A percentile compares a stretch with the other conserved stretches of the same genome.
Evolutionary conservation across 2,113 vertebrate genomes (phyloP).

Genomic region (Centrocercus urophasianus): DNA sequence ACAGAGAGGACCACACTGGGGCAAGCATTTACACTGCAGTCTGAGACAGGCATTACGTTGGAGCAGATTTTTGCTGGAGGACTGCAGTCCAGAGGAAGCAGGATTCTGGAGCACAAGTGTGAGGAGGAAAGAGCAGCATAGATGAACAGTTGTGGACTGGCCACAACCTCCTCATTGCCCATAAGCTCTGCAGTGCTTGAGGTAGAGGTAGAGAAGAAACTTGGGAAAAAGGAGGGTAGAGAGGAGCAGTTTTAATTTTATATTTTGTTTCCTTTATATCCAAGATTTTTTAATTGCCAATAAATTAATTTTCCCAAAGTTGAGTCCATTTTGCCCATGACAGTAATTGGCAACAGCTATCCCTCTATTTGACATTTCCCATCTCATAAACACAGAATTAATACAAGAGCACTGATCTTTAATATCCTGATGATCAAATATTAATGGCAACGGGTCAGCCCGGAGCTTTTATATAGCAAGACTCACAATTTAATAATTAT

Average conservation of each 20-base stretch:
- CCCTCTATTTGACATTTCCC: neutral
- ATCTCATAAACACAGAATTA: neutral
- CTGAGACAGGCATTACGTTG: neutral
- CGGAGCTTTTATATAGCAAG: neutral
- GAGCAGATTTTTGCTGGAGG: neutral
- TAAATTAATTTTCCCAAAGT: neutral
- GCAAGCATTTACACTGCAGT: neutral
- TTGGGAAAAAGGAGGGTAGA: neutral
- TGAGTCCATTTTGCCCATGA: neutral
- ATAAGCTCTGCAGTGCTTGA: fast-evolving
- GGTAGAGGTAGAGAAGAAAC: neutral
- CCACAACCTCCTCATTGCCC: fast-evolving
- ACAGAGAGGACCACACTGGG: neutral
- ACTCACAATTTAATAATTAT: neutral
- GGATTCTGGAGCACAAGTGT: neutral
- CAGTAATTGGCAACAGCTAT: neutral
- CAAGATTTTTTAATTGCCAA: neutral
- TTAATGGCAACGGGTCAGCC: neutral
- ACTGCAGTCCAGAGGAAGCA: neutral
- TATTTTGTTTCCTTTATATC: neutral
- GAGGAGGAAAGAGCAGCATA: neutral
- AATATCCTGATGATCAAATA: neutral
- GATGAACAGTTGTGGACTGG: fast-evolving
- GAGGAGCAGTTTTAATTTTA: neutral
- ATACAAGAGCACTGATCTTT: neutral